Evolutionary conservation across 2,888 invertebrate species (phyloP).

Genomic region (Himalopsyche japonica): DNA sequence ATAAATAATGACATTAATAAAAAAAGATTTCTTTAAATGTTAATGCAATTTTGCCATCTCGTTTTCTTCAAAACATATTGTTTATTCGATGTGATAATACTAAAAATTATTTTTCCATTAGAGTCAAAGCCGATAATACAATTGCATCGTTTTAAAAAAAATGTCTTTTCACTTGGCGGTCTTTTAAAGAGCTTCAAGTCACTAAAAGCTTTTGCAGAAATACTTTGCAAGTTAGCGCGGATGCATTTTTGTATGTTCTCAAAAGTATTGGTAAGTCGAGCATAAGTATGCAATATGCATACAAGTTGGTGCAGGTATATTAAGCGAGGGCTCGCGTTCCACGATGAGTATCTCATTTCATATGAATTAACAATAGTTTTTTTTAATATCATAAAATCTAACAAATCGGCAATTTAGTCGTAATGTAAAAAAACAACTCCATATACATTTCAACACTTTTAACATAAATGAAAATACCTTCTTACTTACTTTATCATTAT

Average conservation of each 20-base stretch:
- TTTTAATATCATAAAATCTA: no score
- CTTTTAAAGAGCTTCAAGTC: not conserved
- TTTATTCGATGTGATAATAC: not conserved
- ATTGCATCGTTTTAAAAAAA: not conserved
- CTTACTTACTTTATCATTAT: no score
- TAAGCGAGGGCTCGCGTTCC: not conserved
- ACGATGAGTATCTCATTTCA: no score
- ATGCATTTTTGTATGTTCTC: not conserved
- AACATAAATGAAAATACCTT: no score
- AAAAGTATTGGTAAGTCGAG: not conserved
- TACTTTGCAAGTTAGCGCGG: not conserved
- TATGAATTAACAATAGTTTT: no score
- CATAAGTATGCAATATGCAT: not conserved
- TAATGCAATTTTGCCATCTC: no score
- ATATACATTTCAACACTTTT: no score
- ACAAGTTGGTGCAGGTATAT: not conserved
- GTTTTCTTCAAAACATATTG: not conserved
- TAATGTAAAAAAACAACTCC: no score
- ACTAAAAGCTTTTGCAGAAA: not conserved
- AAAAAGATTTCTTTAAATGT: no score
- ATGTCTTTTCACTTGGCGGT: not conserved
- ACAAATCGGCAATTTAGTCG: no score
- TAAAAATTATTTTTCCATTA: not conserved
- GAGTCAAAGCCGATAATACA: not conserved
- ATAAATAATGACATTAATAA: no score